Base-by-base conservation (phyloP, 2,113 vertebrate species). In the Prolemur simus region DNA sequence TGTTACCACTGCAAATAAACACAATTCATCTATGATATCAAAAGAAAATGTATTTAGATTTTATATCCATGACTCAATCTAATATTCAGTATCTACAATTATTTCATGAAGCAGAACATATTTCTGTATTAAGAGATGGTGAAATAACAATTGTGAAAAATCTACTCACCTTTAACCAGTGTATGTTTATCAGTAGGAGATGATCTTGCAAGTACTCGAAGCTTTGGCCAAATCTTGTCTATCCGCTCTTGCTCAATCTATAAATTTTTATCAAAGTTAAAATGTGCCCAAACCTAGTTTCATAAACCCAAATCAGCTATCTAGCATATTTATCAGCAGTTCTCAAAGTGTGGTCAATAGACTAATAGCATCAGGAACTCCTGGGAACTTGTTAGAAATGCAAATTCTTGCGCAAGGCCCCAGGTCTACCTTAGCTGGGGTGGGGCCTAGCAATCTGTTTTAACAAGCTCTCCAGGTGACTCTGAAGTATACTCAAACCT, bases 171-270 rank as follows among this genome's bases (percentile, higher is more conserved):
- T 99, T 99, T 99, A 78, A 99, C 99, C 94, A 99, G 97, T 77
- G 99, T 99, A 97, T 99, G 99, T 97, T 99, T 99, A 98, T 99
- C 99, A 93, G 99, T 99, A 66, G 99, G 99, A 95, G 99, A 99
- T 23, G 99, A 99, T 94, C 99, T 99, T 96, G 99, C 99, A 98
- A 99, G 99, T 81, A 99, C 99, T 98, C 99, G 99, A 49, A 99
- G 99, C 97, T 99, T 99, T 97, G 99, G 99, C 99, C 99, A 99
- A 95, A 99, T 99, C 98, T 99, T 99, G 98, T 99, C 99, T 98
- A 99, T 99, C 94, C 99, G 98, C 94, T 99, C 99, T 98, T 99
- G 99, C 95, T 99, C 99, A 97, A 99, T 99, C 99, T 99, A 98
- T 87, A 99, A 98, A 98, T 94, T 95, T 95, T 81, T 97, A 17